Evolutionary conservation across 2,888 invertebrate species (phyloP).

Genomic region (Zaprionus obscuricornis): DNA sequence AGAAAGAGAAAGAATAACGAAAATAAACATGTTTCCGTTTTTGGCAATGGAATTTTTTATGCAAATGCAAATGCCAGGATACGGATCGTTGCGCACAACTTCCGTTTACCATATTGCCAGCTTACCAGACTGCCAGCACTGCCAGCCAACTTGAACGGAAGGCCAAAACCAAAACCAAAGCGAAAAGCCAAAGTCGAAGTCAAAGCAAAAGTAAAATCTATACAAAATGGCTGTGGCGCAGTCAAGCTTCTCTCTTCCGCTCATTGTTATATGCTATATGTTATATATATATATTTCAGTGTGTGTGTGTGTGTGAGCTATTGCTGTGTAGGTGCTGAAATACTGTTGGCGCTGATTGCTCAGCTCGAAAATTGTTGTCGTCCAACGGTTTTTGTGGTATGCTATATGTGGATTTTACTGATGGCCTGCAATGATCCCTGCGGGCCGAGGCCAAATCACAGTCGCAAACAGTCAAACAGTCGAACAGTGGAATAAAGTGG

Average conservation of each 20-base stretch:
- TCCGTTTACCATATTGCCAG: slow-evolving; percentile 58
- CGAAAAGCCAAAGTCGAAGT: slow-evolving; percentile 23
- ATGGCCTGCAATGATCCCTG: slow-evolving; percentile 27
- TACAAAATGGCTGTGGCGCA: slow-evolving; percentile 8
- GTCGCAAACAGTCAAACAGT: too few species aligned
- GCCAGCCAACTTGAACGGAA: slow-evolving; percentile 35
- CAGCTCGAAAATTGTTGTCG: slow-evolving; percentile 46
- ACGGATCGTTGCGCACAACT: slow-evolving; percentile 60
- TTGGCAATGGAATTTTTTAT: slow-evolving; percentile 51
- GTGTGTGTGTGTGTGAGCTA: background rate
- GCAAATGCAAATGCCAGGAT: slow-evolving; percentile 67
- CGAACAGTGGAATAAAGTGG: too few species aligned
- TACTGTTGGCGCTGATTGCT: slow-evolving; percentile 47
- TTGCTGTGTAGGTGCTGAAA: slow-evolving; percentile 26
- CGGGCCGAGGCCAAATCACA: slow-evolving; percentile 35
- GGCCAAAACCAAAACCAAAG: slow-evolving; percentile 26
- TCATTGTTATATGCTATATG: background rate
- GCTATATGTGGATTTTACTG: background rate
- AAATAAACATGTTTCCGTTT: slow-evolving; percentile 59
- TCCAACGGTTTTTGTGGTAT: slow-evolving; percentile 30
- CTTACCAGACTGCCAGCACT: too few species aligned
- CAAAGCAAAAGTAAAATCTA: background rate
- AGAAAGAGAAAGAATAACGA: slow-evolving; percentile 27
- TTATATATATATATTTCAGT: background rate
- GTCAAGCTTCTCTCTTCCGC: background rate